These are phyloP conservation scores for Heliangelus exortis DNA, from an alignment of 2,797 vertebrate genomes.

Conservation along the genomic window DNA sequence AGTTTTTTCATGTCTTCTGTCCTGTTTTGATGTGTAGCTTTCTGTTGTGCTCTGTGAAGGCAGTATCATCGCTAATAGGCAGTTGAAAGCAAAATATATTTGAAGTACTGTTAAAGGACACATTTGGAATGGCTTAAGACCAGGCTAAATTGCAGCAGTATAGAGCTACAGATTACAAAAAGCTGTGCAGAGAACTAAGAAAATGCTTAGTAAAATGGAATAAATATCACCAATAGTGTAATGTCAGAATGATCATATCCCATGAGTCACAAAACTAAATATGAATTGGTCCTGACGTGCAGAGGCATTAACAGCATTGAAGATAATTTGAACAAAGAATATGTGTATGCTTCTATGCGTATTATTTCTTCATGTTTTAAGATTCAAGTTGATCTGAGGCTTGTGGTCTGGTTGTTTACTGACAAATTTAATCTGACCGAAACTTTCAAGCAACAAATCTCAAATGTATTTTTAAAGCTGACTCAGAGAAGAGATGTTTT, in stretches of 20 bases:
- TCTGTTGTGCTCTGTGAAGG: neutral
- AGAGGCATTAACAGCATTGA: too few relatives aligned
- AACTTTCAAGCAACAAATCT: neutral
- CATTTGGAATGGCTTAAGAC: neutral
- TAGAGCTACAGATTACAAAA: neutral
- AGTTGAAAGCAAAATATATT: neutral
- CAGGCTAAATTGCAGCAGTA: neutral
- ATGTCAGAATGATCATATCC: neutral
- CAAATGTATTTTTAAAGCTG: neutral
- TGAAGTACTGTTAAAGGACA: neutral
- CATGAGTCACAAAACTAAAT: neutral
- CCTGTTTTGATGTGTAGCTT: neutral
- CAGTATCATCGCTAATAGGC: neutral
- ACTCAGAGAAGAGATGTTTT: neutral
- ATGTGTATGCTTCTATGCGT: rapidly evolving
- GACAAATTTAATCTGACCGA: neutral
- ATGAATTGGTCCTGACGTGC: neutral
- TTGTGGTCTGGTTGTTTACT: neutral
- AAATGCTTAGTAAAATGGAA: neutral
- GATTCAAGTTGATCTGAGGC: neutral
- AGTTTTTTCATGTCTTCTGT: neutral
- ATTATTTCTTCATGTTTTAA: neutral
- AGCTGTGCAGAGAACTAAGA: neutral
- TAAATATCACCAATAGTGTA: rapidly evolving
- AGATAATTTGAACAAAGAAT: neutral